A percentile compares a stretch with the other conserved stretches of the same genome.
These are phyloP conservation scores for Meteorus sp. DNA, from an alignment of 1,140 invertebrate species.

Conservation along the genomic window DNA sequence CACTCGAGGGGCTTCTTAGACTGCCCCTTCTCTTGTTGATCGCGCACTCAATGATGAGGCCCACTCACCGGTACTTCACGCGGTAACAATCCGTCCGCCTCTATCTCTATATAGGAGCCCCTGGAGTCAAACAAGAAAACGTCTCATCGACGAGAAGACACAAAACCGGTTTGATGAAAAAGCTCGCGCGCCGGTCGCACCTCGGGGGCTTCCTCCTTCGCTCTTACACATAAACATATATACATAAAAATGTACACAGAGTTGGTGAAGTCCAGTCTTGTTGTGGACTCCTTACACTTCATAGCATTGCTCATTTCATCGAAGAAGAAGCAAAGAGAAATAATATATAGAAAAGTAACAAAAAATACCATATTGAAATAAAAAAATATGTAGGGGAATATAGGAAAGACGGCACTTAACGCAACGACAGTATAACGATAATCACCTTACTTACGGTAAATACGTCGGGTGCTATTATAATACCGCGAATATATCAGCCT, in stretches of 20 bases:
- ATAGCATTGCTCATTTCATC: background rate
- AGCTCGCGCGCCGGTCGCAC: slow-evolving; percentile 23
- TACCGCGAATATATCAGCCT: slow-evolving; percentile 2
- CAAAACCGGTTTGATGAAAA: slow-evolving; percentile 27
- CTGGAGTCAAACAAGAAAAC: slow-evolving; percentile 18
- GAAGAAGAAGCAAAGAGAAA: background rate
- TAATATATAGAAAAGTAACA: too few species aligned
- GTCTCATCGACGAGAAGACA: slow-evolving; percentile 21
- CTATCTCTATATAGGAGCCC: too few species aligned
- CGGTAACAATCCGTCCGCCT: slow-evolving; percentile 18
- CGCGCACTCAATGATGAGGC: slow-evolving; percentile 10
- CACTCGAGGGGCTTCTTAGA: background rate
- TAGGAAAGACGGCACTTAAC: background rate
- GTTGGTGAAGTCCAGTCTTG: too few species aligned
- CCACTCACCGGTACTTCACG: slow-evolving; percentile 11
- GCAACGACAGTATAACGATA: slow-evolving; percentile 16
- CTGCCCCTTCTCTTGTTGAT: too few species aligned
- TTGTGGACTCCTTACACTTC: background rate
- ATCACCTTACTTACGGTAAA: slow-evolving; percentile 18
- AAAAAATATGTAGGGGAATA: background rate
- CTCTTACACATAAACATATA: background rate
- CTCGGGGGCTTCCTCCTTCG: slow-evolving; percentile 23
- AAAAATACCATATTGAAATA: too few species aligned
- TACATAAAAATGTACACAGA: too few species aligned
- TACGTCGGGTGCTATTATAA: slow-evolving; percentile 17